phyloP scores from a whole-genome alignment of 2,797 vertebrate genomes.

The Antrozous pallidus region DNA sequence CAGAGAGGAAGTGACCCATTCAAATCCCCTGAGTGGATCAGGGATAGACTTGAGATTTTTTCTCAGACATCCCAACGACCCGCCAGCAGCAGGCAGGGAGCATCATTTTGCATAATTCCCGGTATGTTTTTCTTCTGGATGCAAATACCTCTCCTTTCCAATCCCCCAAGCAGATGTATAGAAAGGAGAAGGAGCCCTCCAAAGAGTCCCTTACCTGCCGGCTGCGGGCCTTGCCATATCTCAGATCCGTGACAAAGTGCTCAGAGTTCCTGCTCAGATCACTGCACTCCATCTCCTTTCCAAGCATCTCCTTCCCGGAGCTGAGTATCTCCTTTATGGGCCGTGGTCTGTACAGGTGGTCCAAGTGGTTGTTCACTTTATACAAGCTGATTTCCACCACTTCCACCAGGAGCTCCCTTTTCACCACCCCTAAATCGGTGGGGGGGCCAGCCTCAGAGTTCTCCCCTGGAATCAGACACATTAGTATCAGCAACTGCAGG shows the following conservation, averaged over 20 bases:
- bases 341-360: neutral
- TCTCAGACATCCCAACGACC: neutral
- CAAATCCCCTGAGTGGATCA: neutral
- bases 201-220: constrained; percentile 77
- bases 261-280: neutral
- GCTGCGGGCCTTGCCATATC: constrained; percentile 69
- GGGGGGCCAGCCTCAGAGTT: neutral
- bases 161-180: neutral
- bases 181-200: neutral
- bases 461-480: neutral
- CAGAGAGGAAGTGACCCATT: too few species aligned
- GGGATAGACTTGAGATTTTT: neutral
- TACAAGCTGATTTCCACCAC: neutral
- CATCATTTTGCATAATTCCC: rapidly evolving
- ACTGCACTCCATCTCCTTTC: neutral
- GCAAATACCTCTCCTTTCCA: neutral
- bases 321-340: neutral
- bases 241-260: neutral
- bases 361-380: neutral
- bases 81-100: neutral
- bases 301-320: neutral
- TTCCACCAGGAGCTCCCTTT: neutral
- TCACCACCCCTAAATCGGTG: neutral
- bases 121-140: neutral
- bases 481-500: rapidly evolving